Evolutionary conservation across 2,113 vertebrate genomes (phyloP).

Genomic region (Puffinus mauretanicus): DNA sequence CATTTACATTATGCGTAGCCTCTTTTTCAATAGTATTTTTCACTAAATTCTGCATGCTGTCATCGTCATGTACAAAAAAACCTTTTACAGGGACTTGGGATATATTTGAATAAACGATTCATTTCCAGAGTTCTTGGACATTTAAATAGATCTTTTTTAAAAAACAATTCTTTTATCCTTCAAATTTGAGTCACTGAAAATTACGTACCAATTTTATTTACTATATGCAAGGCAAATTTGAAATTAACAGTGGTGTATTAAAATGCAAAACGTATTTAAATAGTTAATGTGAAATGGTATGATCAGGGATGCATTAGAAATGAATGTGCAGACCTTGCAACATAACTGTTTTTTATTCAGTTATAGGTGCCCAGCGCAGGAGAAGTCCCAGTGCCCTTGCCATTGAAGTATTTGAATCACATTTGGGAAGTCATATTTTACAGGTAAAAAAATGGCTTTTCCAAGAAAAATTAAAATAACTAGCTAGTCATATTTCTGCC

Average conservation of each 20-base stretch:
- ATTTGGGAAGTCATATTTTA: slow-evolving; percentile 98
- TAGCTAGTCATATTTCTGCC: neutral
- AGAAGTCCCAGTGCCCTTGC: slow-evolving; percentile 89
- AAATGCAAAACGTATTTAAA: neutral
- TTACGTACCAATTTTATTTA: neutral
- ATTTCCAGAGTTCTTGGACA: neutral
- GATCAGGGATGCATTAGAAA: neutral
- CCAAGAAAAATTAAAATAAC: neutral
- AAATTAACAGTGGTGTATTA: neutral
- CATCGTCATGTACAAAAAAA: neutral
- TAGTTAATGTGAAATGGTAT: neutral
- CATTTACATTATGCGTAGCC: neutral
- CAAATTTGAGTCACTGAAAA: neutral
- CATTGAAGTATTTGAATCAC: slow-evolving; percentile 94
- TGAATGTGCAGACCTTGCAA: slow-evolving; percentile 60
- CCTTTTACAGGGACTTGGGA: neutral
- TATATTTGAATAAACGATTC: neutral
- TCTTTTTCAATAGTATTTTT: neutral
- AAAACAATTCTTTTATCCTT: neutral
- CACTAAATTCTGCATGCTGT: neutral
- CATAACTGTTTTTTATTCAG: slow-evolving; percentile 80
- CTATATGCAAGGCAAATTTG: neutral
- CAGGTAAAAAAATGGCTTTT: slow-evolving; percentile 83
- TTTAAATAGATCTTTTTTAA: neutral
- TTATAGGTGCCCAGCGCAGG: slow-evolving; percentile 94